Percentiles rank a stretch among this genome's conserved stretches.
Evolutionary conservation across 1,140 invertebrate species (phyloP).

Genomic region (Gryllus bimaculatus): DNA sequence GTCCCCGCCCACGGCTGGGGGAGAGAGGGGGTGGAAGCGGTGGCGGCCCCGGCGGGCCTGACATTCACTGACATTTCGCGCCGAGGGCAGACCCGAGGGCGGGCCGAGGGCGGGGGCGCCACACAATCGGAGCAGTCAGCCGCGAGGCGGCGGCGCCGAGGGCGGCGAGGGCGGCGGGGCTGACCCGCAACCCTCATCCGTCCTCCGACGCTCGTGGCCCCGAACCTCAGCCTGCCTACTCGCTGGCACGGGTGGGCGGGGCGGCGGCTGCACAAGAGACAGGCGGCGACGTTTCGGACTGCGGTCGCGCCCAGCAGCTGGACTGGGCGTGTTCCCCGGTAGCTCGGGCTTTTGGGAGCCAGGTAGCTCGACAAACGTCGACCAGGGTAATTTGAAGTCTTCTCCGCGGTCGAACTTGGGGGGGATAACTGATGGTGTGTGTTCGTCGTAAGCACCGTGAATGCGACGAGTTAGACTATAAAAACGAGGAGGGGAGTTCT

Average conservation of each 20-base stretch:
- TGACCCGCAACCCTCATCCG: neutral
- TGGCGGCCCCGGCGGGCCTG: neutral
- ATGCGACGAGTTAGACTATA: too few species aligned
- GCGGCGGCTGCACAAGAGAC: neutral
- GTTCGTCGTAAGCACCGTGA: too few species aligned
- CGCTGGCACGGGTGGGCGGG: too few species aligned
- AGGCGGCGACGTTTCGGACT: neutral
- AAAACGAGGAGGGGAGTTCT: too few species aligned
- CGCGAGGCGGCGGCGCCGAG: neutral
- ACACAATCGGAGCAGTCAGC: constrained; percentile 2
- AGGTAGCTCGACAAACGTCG: neutral
- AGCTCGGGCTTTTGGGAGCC: neutral
- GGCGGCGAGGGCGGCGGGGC: too few species aligned
- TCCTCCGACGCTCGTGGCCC: too few species aligned
- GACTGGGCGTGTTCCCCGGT: neutral
- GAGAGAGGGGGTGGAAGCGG: neutral
- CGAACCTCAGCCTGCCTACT: too few species aligned
- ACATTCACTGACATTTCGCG: constrained; percentile 1
- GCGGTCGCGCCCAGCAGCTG: neutral
- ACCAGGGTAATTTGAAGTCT: neutral
- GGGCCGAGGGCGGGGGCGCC: neutral
- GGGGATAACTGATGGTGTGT: neutral
- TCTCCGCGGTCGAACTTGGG: neutral
- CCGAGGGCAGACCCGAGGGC: neutral
- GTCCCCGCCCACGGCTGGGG: neutral